Conservation (phyloP, 2,113 vertebrate species). For the Eclectus roratus region DNA sequence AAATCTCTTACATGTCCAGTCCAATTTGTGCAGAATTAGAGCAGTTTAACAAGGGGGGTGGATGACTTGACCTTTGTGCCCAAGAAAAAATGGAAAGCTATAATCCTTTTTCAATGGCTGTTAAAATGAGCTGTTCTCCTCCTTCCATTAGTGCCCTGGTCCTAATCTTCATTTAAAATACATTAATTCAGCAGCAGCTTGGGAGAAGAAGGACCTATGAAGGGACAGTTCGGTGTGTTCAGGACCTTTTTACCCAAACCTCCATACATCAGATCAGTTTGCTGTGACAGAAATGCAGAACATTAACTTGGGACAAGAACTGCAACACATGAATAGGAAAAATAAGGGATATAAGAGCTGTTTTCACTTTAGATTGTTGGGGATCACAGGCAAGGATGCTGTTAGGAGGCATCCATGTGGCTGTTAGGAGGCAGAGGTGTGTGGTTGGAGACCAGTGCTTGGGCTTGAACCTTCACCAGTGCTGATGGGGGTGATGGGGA, state of each 20-base stretch:
- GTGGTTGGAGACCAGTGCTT: not conserved
- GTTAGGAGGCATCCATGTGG: not conserved
- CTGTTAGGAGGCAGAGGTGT: not conserved
- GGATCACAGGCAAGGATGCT: not conserved
- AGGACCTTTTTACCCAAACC: not conserved
- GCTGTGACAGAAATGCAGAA: not conserved
- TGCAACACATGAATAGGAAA: not conserved
- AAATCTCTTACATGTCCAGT: not conserved
- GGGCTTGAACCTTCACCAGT: not conserved
- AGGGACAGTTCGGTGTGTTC: not conserved
- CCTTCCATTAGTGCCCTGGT: conserved; percentile 7
- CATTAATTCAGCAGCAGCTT: not conserved
- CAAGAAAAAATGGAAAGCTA: not conserved
- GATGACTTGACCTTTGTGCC: conserved; percentile 16
- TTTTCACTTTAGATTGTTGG: not conserved
- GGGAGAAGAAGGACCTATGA: not conserved
- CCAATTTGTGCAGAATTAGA: conserved; percentile 20
- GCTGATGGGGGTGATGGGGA: not conserved
- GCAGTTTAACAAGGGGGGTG: not conserved
- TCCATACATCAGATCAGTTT: not conserved
- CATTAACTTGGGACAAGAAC: not conserved
- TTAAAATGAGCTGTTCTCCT: conserved; percentile 36
- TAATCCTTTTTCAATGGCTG: not conserved
- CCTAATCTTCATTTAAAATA: not conserved
- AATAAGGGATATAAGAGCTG: not conserved